phyloP scores from a whole-genome alignment of 1,140 invertebrate species.

The Amphibalanus amphitrite region DNA sequence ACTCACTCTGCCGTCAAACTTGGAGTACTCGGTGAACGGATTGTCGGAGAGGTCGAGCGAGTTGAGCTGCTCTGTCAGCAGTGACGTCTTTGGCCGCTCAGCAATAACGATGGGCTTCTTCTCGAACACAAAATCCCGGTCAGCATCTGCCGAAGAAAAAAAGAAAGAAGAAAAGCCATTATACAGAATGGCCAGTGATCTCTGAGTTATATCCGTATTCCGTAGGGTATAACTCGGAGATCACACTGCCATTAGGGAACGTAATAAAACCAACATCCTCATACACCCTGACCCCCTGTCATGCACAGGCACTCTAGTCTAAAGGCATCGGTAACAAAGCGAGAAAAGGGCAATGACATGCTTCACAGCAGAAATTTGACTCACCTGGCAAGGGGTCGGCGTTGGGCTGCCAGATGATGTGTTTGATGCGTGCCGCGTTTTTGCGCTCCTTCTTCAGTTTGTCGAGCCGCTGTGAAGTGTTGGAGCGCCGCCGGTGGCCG shows the following conservation, averaged over 20 bases:
- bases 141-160: not conserved
- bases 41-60: conserved; percentile 55
- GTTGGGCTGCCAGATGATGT: conserved; percentile 29
- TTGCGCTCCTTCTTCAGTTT: conserved; percentile 72
- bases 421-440: conserved; percentile 32
- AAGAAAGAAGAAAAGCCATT: too few species aligned
- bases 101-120: not conserved
- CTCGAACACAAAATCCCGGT: not conserved
- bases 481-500: conserved; percentile 57
- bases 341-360: too few species aligned
- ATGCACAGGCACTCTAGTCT: too few species aligned
- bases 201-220: too few species aligned
- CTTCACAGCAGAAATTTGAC: not conserved
- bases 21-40: conserved; percentile 73
- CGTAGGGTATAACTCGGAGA: too few species aligned
- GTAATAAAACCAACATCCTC: too few species aligned
- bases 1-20: conserved; percentile 66
- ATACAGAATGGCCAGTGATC: too few species aligned
- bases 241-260: too few species aligned
- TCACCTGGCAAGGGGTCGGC: conserved; percentile 13
- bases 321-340: too few species aligned
- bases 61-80: conserved; percentile 50
- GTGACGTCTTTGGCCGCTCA: conserved; percentile 21
- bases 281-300: too few species aligned
- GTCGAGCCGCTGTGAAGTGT: conserved; percentile 74